Evolutionary conservation across 2,888 invertebrate genomes (phyloP).

Genomic region (Escarpia spicata): DNA sequence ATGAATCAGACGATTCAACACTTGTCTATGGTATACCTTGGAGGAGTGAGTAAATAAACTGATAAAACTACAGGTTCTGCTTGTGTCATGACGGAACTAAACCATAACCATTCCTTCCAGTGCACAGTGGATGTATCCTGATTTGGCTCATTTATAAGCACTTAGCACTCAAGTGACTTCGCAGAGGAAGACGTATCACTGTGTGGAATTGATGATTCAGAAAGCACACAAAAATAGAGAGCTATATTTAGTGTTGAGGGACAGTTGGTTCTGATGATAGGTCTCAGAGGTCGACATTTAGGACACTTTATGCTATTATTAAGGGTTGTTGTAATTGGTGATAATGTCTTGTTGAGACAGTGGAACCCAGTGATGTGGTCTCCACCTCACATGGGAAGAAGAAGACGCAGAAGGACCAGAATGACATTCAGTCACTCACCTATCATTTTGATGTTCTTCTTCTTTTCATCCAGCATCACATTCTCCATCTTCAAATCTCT

Average conservation of each 20-base stretch:
- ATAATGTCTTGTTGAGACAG: not conserved
- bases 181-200: not conserved
- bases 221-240: not conserved
- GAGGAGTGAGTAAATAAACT: not conserved
- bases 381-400: too few species aligned
- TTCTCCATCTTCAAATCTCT: constrained; percentile 85
- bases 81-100: not conserved
- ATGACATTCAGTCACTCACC: not conserved
- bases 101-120: too few species aligned
- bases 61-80: not conserved
- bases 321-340: not conserved
- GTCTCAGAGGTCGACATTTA: not conserved
- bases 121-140: not conserved
- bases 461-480: constrained; percentile 76
- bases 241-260: not conserved
- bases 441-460: constrained; percentile 74
- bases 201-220: not conserved
- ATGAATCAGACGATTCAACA: not conserved
- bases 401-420: too few species aligned
- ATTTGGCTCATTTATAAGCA: not conserved
- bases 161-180: not conserved
- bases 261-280: not conserved
- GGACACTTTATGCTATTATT: not conserved
- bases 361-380: not conserved
- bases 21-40: not conserved